Evolutionary conservation across 2,113 vertebrate genomes (phyloP), one percentile per base, ranked within the genome.

Genomic region (Choloepus hoffmanni): DNA sequence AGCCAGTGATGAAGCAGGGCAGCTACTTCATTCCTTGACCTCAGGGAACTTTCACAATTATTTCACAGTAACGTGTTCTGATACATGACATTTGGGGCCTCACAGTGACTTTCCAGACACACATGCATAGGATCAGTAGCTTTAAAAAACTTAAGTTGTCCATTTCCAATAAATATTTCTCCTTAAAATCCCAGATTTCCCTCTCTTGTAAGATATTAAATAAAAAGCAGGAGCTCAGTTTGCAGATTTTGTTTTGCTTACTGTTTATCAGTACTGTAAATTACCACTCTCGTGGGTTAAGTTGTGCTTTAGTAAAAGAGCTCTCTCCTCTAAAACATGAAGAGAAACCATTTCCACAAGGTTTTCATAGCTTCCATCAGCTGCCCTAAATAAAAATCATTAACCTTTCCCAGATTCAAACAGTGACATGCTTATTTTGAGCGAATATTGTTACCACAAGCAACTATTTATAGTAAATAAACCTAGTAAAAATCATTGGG

Each of bases 141-240:
- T 96, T 97, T 95, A 96, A 86, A 96, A 98, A 96, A 90, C 33
- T 95, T 96, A 96, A 85, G 9, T 73, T 82, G 82, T 94, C 58
- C 78, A 83, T 55, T 76, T 97, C 93, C 95, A 97, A 97, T 87
- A 89, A 97, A 91, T 10, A 93, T 53, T 70, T 72, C 67, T 63
- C 28, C 72, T 8, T 78, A 65, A 83, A 90, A 45, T 24, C 48
- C 30, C 77, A 78, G 30, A 72, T 86, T 81, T 87, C 65, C 15
- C 62, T 95, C 40, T 90, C 60, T 60, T 92, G 12, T 40, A 89
- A 94, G 67, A 62, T 33, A 95, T 21, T 15, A 58, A 92, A 86
- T 81, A 92, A 84, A 96, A 96, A 45, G 48, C 21, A 83, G 21
- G 62, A 78, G 45, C 58, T 14, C 73, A 55, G 24, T 82, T 77